phyloP scores from a whole-genome alignment of 30 jellyfish, hydroid and myxozoan species.

The Mastigias papua region DNA sequence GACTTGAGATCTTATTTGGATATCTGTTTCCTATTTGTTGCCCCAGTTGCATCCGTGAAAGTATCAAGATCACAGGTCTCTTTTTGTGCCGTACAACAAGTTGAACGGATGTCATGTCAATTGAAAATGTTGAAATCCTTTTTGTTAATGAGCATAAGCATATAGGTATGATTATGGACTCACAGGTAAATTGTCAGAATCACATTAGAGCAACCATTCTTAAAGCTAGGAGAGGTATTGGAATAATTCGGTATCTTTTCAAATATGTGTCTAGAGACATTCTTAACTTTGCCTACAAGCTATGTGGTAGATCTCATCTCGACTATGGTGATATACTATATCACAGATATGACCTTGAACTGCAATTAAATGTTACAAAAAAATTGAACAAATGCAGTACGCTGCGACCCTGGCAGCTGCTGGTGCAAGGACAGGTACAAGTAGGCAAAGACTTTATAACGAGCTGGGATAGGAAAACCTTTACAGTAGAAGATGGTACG shows the following conservation, averaged over 20 bases:
- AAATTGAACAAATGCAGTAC: slow-evolving; percentile 51
- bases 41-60: slow-evolving; percentile 58
- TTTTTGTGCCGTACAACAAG: slow-evolving; percentile 53
- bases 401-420: slow-evolving; percentile 49
- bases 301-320: slow-evolving; percentile 43
- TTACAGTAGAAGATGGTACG: slow-evolving; percentile 53
- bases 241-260: background rate
- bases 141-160: background rate
- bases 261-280: background rate
- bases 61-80: slow-evolving; percentile 49
- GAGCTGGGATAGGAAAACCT: slow-evolving; percentile 23
- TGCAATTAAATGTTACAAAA: slow-evolving; percentile 42
- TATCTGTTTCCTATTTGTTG: slow-evolving; percentile 36
- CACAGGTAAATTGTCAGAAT: background rate
- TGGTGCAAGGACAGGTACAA: slow-evolving; percentile 15
- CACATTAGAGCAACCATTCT: slow-evolving; percentile 2
- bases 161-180: background rate
- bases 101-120: slow-evolving; percentile 53
- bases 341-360: slow-evolving; percentile 43
- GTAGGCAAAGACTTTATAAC: slow-evolving; percentile 1
- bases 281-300: slow-evolving; percentile 30
- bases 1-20: slow-evolving; percentile 47
- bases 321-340: slow-evolving; percentile 60
- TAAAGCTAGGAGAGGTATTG: background rate
- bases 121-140: background rate